These are phyloP conservation scores for Caracal caracal DNA, from an alignment of 2,113 vertebrate species.

Conservation along the genomic window DNA sequence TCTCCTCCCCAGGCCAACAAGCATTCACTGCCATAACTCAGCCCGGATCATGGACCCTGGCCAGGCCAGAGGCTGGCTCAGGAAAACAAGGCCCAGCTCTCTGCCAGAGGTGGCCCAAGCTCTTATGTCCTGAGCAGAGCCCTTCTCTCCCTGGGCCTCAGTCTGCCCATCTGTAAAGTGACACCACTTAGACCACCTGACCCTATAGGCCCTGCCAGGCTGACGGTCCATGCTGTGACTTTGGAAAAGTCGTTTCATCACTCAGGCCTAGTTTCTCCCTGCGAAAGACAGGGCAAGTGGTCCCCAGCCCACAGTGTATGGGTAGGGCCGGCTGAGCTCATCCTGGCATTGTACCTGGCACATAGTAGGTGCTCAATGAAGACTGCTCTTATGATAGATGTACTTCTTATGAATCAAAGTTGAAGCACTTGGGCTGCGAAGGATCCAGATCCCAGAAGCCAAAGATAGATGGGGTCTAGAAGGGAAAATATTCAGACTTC, in stretches of 20 bases:
- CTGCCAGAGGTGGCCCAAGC: background rate
- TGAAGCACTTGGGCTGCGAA: background rate
- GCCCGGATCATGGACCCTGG: background rate
- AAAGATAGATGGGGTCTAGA: background rate
- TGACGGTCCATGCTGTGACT: background rate
- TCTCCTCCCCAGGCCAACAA: background rate
- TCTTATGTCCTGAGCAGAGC: background rate
- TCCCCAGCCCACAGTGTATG: rapidly evolving
- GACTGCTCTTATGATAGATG: background rate
- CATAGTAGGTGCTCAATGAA: background rate
- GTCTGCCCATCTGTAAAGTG: background rate
- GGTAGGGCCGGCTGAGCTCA: too few species aligned
- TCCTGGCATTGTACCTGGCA: too few species aligned
- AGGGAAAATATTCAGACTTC: background rate
- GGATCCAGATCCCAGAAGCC: background rate
- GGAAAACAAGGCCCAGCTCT: background rate
- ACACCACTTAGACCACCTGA: background rate
- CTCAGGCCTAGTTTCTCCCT: background rate
- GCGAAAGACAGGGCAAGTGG: background rate
- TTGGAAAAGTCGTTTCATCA: background rate
- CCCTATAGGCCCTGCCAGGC: background rate
- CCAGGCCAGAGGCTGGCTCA: background rate
- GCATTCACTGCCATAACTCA: background rate
- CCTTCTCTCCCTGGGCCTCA: background rate
- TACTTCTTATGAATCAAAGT: background rate